Conservation (phyloP, 2,888 invertebrate genomes). For the Anoplius nigerrimus region DNA sequence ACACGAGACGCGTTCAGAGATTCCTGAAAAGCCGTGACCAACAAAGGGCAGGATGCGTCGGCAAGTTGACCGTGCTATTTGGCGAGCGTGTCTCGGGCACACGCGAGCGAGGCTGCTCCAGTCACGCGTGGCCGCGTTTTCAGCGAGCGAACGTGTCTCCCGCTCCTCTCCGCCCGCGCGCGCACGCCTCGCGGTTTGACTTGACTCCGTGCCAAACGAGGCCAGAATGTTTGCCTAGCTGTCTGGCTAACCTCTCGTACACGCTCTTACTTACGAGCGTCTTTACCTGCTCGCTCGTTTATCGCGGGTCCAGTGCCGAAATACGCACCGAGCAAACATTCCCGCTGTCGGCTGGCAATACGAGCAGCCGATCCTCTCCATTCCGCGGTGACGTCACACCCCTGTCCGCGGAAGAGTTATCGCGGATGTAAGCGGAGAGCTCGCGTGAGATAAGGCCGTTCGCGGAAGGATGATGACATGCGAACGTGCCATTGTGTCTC, state of each 20-base stretch:
- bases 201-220: constrained; percentile 47
- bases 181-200: background rate
- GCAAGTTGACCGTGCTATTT: background rate
- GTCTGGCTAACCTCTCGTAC: constrained; percentile 59
- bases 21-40: background rate
- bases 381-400: constrained; percentile 29
- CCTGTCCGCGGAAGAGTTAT: background rate
- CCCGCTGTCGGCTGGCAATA: too few relatives aligned
- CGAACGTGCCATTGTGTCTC: too few relatives aligned
- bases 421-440: too few relatives aligned
- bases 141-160: background rate
- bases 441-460: too few relatives aligned
- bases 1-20: background rate
- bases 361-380: background rate
- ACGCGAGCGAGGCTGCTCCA: background rate
- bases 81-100: background rate
- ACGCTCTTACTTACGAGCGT: constrained; percentile 26
- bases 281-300: constrained; percentile 62
- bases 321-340: constrained; percentile 62
- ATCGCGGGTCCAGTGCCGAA: constrained; percentile 49
- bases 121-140: too few relatives aligned
- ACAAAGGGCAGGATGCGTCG: constrained; percentile 3
- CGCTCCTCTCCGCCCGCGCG: background rate
- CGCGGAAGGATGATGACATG: too few relatives aligned
- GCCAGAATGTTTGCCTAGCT: constrained; percentile 65